These are phyloP conservation scores for Sebastes hubbsi DNA, from an alignment of 2,797 vertebrate genomes.

Conservation along the genomic window DNA sequence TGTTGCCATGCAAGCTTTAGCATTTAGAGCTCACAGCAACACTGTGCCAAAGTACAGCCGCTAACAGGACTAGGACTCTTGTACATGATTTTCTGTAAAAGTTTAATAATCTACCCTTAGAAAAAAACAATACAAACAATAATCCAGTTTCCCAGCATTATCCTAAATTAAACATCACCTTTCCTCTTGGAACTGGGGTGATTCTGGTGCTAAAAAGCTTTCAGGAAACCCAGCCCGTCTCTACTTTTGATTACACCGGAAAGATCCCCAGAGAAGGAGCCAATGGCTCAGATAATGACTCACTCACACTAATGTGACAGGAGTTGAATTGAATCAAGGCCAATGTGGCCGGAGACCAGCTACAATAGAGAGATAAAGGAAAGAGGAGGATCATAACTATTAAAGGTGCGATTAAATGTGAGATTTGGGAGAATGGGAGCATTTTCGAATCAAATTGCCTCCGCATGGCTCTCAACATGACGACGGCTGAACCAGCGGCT, in stretches of 20 bases:
- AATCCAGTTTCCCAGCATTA: background rate
- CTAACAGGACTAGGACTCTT: background rate
- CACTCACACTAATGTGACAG: conserved; percentile 39
- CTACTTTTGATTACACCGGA: conserved; percentile 28
- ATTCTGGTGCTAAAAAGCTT: conserved; percentile 10
- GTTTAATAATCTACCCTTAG: conserved; percentile 1
- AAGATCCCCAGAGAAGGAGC: conserved; percentile 28
- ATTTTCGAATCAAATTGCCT: too few relatives aligned
- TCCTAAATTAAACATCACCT: background rate
- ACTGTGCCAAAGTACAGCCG: background rate
- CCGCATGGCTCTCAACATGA: too few relatives aligned
- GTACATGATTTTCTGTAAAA: background rate
- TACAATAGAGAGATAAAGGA: conserved; percentile 22
- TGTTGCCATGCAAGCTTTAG: background rate
- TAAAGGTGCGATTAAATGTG: too few relatives aligned
- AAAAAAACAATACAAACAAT: background rate
- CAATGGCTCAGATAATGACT: conserved; percentile 41
- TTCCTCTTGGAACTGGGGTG: background rate
- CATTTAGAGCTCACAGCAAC: background rate
- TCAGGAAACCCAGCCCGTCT: conserved; percentile 42
- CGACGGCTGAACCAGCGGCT: too few relatives aligned
- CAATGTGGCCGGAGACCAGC: conserved; percentile 5
- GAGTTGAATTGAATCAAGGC: conserved; percentile 40
- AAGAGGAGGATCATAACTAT: conserved; percentile 16
- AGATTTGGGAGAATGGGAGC: too few relatives aligned